Base-by-base conservation (phyloP, 2,113 vertebrate genomes). In the Podilymbus podiceps region DNA sequence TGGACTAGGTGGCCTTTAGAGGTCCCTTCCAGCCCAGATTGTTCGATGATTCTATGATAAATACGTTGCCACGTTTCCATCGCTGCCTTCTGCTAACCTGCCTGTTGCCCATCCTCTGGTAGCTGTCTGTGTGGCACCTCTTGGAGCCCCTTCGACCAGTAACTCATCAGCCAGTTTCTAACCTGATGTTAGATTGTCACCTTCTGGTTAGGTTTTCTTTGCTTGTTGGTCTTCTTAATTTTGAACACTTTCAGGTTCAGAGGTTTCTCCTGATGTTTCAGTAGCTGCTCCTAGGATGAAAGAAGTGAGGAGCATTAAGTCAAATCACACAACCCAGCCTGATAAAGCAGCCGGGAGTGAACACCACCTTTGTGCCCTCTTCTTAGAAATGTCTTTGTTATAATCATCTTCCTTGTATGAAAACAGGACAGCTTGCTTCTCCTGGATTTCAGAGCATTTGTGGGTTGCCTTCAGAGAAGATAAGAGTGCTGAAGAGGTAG, bases 11-110 rank as follows among this genome's bases (percentile, higher is more conserved):
- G 38, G 38, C 8, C 38, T 38, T 38, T 38, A 38, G 38, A 38
- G 38, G 38, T 38, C 38, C 38, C 38, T 38, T 38, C 38, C 38
- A 38, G 9, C 38, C 38, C 9, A 9, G 38, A 38, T 38, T 38
- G 9, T 38, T 38, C 38, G 8, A 38, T 38, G 38, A 38, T 38
- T 38, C 38, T 38, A 38, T 38, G 38, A 38, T 38, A 38, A 50
- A 72, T 23, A n/a, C 2, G 0, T 21, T 9, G 1, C 33, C 46
- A 4, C 1, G 0, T 71, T 69, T 56, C 53, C 53, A 9, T 42
- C 40, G 73, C 62, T 63, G 35, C 59, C n/a, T 50, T 58, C 44
- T 4, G 0, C 78, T 73, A 44, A 27, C 38, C 40, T 67, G 35
- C 69, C 35, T 47, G 1, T 30, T 44, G 69, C 31, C 68, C 52